These are phyloP conservation scores for Phalacrocorax carbo DNA, from an alignment of 2,113 vertebrate genomes.

Conservation along the genomic window DNA sequence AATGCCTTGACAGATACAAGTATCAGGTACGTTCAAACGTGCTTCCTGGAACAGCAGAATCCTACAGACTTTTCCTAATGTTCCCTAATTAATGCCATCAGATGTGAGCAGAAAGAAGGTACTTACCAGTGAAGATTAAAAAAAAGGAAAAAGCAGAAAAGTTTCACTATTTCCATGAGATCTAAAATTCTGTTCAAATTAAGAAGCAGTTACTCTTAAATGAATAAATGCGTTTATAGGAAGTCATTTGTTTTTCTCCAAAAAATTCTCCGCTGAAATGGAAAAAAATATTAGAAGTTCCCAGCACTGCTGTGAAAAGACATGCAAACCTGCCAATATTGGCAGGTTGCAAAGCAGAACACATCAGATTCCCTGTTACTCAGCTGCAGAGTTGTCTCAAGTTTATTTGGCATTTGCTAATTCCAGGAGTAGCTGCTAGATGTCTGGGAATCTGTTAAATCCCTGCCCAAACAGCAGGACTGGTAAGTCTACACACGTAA, in stretches of 20 bases:
- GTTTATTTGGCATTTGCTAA: neutral
- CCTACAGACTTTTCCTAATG: neutral
- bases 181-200: neutral
- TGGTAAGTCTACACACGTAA: conserved; percentile 16
- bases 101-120: neutral
- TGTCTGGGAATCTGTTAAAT: conserved; percentile 59
- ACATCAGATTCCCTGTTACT: neutral
- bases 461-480: conserved; percentile 39
- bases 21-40: neutral
- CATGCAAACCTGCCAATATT: neutral
- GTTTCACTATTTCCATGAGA: neutral
- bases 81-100: neutral
- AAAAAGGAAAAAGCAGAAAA: neutral
- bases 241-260: neutral
- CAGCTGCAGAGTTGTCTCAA: neutral
- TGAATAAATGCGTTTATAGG: neutral
- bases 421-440: conserved; percentile 33
- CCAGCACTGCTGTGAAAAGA: neutral
- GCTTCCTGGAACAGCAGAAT: neutral
- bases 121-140: neutral
- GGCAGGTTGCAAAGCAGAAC: neutral
- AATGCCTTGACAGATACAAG: neutral
- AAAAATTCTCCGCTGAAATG: neutral
- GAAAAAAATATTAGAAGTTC: neutral
- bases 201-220: neutral